phyloP scores from a whole-genome alignment of 1,140 invertebrate species.

The Trichomalopsis sarcophagae region DNA sequence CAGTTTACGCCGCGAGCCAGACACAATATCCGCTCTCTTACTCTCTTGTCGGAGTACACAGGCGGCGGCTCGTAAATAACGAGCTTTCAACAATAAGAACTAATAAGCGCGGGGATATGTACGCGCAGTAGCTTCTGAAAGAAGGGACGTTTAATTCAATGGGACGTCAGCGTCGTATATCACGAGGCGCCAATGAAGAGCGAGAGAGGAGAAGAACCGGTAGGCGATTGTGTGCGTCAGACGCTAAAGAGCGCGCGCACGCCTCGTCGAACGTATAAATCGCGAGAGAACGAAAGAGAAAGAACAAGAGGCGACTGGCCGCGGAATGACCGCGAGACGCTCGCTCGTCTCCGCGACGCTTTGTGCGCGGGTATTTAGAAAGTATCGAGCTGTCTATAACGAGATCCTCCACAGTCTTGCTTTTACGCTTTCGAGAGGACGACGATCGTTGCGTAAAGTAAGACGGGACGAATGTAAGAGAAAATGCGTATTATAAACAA shows the following conservation, averaged over 20 bases:
- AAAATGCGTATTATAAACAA: background rate
- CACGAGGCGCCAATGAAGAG: slow-evolving; percentile 46
- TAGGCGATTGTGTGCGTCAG: slow-evolving; percentile 21
- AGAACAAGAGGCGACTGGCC: background rate
- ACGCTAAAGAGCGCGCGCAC: slow-evolving; percentile 34
- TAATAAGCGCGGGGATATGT: slow-evolving; percentile 46
- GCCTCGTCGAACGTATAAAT: slow-evolving; percentile 46
- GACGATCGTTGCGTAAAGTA: background rate
- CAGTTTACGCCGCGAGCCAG: background rate
- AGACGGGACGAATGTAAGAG: background rate
- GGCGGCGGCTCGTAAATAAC: slow-evolving; percentile 40
- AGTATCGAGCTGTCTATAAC: no score
- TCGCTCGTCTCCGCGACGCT: background rate
- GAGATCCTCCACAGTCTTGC: background rate
- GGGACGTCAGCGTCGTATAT: slow-evolving; percentile 50
- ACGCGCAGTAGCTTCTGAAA: slow-evolving; percentile 2
- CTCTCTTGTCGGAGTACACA: background rate
- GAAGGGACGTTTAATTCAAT: slow-evolving; percentile 44
- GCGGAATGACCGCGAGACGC: background rate
- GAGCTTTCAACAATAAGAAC: slow-evolving; percentile 52
- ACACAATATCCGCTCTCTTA: background rate
- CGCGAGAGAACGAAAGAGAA: background rate
- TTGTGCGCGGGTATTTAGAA: background rate
- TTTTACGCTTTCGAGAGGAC: background rate
- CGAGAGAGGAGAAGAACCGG: slow-evolving; percentile 41